Base-by-base conservation (phyloP, 2,797 vertebrate species). In the Percopsis omiscomaycus region DNA sequence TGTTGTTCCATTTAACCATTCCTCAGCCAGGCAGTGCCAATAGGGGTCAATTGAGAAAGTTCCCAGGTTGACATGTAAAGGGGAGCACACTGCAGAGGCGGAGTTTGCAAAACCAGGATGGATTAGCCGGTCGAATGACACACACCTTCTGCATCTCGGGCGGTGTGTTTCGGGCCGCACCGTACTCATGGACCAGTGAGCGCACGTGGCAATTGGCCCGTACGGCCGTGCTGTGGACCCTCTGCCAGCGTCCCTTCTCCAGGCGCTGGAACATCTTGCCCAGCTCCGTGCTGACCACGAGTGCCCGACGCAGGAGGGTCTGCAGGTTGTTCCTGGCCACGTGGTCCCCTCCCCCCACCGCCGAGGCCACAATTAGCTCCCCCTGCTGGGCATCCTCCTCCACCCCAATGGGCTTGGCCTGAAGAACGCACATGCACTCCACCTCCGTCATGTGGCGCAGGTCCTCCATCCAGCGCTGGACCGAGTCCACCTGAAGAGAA, bases 391-490 rank as follows among this genome's bases (percentile, higher is more conserved):
- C 74, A 0, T 98, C 95, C 29, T 97, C 96, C 61, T 98, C 96
- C 47, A 90, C 80, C 3, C 94, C 95, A 59, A 99, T 96, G 72
- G 96, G 95, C 70, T 99, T 99, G 2, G 96, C 96, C 89, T 99
- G 97, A 16, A 99, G 94, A 61, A 99, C 90, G 3, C 95, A 99
- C 97, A 99, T 98, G 22, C 97, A 98, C 81, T 99, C 97, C n/a
- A 96, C 96, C 82, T 99, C 97, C 0, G 96, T 96, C 97, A 98
- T 98, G 90, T 97, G 84, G 68, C 96, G 95, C 63, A 99, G 82
- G 74, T 99, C 97, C 58, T 97, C 95, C 96, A 98, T 96, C 97
- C 97, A 99, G 10, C 96, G 93, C 87, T 97, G 96, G 22, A 99
- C 97, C 0, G 97, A 98, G 81, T 99, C 97, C 56, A 97, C 92